Evolutionary conservation across 2,888 invertebrate species (phyloP).

Genomic region (Diogma glabrata): DNA sequence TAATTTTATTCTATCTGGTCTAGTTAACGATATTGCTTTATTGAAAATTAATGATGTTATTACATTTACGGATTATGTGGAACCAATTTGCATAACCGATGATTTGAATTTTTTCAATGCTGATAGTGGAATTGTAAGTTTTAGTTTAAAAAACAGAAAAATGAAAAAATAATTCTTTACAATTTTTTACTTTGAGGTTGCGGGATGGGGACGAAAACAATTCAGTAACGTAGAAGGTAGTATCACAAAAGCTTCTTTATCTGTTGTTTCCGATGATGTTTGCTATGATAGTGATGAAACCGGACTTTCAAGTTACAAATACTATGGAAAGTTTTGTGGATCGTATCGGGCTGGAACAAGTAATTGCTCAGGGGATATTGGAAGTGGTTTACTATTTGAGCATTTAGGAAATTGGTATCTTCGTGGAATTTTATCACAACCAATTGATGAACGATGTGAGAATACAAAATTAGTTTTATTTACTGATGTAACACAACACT

Average conservation of each 20-base stretch:
- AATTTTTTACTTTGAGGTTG: too few species aligned
- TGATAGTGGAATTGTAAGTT: background rate
- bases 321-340: background rate
- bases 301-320: too few species aligned
- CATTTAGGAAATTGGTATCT: background rate
- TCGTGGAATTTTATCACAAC: background rate
- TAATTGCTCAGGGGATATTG: background rate
- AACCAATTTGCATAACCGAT: too few species aligned
- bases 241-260: background rate
- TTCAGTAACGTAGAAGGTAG: background rate
- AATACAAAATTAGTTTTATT: background rate
- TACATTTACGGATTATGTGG: too few species aligned
- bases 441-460: background rate
- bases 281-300: too few species aligned
- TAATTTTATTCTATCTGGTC: too few species aligned
- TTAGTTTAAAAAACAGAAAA: too few species aligned
- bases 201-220: slow-evolving; percentile 2
- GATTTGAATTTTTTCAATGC: background rate
- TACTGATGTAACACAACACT: background rate
- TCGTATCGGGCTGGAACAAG: background rate
- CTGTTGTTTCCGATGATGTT: too few species aligned
- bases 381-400: slow-evolving; percentile 2
- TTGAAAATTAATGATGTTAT: too few species aligned
- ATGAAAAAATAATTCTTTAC: too few species aligned
- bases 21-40: too few species aligned